Conservation (phyloP, 2,797 vertebrate genomes). For the Gallinago nigripennis region DNA sequence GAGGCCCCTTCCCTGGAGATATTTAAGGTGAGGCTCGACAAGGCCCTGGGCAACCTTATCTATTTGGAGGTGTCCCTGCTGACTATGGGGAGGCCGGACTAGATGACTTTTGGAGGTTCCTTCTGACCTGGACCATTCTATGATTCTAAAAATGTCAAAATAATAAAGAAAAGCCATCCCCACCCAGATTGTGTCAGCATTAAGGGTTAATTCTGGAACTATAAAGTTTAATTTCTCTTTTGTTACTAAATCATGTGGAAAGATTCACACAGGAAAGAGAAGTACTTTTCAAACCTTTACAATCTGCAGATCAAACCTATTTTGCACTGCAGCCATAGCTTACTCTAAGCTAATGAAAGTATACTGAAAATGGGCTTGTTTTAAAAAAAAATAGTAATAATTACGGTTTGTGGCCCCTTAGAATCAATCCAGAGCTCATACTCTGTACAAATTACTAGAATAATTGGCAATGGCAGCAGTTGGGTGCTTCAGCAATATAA, state of each 20-base stretch:
- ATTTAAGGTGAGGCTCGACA: no score
- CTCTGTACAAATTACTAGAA: neutral
- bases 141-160: neutral
- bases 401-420: neutral
- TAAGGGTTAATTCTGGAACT: neutral
- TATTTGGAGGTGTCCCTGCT: no score
- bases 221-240: neutral
- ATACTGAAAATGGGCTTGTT: neutral
- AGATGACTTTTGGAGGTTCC: no score
- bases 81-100: no score
- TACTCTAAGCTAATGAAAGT: neutral
- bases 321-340: neutral
- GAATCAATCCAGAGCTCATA: neutral
- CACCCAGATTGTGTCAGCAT: neutral
- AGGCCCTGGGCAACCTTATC: no score
- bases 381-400: neutral
- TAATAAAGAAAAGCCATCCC: neutral
- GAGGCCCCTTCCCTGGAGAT: no score
- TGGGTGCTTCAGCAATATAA: neutral
- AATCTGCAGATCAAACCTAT: neutral
- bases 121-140: no score
- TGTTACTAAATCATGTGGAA: neutral
- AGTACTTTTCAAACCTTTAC: neutral
- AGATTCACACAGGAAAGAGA: neutral
- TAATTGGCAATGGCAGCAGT: neutral